Percentiles rank a stretch among this genome's conserved stretches.
Evolutionary conservation across 92 coral and sea anemone species (phyloP).

Genomic region (Paramuricea clavata): DNA sequence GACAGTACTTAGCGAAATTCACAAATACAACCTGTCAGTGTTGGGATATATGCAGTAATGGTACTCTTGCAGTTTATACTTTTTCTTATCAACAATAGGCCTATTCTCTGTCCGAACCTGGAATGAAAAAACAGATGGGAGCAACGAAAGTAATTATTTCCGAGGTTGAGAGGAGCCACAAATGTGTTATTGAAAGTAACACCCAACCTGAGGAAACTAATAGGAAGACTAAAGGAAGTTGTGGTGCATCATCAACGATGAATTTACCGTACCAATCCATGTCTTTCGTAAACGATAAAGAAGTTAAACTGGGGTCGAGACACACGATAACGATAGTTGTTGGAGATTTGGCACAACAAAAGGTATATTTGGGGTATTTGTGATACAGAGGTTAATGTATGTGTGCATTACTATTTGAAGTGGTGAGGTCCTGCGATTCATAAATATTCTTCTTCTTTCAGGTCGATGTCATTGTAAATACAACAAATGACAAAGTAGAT

Average conservation of each 20-base stretch:
- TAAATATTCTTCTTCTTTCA: neutral
- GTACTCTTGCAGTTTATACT: too few species aligned
- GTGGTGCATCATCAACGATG: neutral
- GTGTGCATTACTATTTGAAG: too few species aligned
- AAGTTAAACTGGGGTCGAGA: slow-evolving; percentile 1
- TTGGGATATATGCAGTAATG: too few species aligned
- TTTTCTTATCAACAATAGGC: neutral
- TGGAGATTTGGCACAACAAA: slow-evolving; percentile 30
- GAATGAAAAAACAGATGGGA: slow-evolving; percentile 25
- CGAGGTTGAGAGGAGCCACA: slow-evolving; percentile 7
- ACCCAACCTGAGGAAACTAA: neutral
- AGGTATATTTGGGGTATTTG: neutral
- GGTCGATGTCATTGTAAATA: slow-evolving; percentile 53
- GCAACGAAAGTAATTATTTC: slow-evolving; percentile 11
- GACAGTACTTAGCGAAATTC: too few species aligned
- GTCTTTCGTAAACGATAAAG: slow-evolving; percentile 17
- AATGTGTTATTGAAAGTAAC: slow-evolving; percentile 4
- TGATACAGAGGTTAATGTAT: neutral
- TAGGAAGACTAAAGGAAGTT: neutral
- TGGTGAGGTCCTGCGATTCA: neutral
- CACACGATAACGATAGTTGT: slow-evolving; percentile 12
- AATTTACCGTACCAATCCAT: neutral
- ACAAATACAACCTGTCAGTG: neutral
- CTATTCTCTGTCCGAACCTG: slow-evolving; percentile 14
- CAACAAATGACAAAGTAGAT: slow-evolving; percentile 24